Conservation (phyloP, 2,113 vertebrate species). For the Crotalus tigris region DNA sequence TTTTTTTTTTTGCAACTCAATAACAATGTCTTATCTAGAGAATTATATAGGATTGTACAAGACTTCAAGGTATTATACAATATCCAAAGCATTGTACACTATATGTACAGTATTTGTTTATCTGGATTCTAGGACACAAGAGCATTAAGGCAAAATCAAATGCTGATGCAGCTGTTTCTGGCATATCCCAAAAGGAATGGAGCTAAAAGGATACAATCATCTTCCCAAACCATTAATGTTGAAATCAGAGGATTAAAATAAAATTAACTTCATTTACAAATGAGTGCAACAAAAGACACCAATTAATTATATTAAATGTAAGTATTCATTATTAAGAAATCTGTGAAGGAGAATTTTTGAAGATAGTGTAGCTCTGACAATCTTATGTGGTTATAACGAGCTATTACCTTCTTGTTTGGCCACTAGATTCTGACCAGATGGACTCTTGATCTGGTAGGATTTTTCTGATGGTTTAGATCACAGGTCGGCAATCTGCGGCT, state of each 20-base stretch:
- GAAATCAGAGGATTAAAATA: conserved; percentile 50
- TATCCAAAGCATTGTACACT: neutral
- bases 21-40: conserved; percentile 40
- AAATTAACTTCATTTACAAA: conserved; percentile 41
- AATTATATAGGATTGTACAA: conserved; percentile 30
- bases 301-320: conserved; percentile 39
- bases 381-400: neutral
- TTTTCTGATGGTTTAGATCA: neutral
- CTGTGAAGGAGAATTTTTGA: neutral
- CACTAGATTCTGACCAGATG: neutral
- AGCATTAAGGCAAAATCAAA: conserved; percentile 67
- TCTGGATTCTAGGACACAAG: conserved; percentile 64
- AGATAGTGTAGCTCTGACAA: neutral
- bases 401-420: neutral
- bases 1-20: conserved; percentile 38
- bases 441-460: neutral
- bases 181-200: conserved; percentile 53
- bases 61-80: conserved; percentile 31
- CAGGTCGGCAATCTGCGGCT: too few species aligned
- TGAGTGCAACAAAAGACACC: conserved; percentile 28
- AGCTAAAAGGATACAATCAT: conserved; percentile 57
- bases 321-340: conserved; percentile 18
- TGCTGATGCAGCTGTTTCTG: conserved; percentile 63
- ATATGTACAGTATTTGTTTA: conserved; percentile 54
- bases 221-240: conserved; percentile 59